Evolutionary conservation across 2,888 invertebrate species (phyloP), one percentile per base, ranked within the genome.

Genomic region (Acrobeloides nanus): DNA sequence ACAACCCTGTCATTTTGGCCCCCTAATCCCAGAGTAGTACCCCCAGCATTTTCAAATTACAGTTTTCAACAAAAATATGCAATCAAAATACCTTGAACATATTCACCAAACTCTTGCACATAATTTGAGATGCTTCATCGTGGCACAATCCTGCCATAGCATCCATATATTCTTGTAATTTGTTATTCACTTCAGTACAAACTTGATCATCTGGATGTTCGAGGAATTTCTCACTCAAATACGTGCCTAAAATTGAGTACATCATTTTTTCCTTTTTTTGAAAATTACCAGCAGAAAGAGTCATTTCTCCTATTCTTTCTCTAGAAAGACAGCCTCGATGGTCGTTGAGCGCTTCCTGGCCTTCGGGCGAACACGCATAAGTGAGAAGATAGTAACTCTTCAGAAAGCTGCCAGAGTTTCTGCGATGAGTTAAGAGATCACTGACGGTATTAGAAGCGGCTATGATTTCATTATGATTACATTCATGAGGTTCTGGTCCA

Each of bases 251-350:
- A 51, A 23, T 29, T n/a, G n/a, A n/a, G n/a, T n/a, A n/a, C n/a
- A n/a, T n/a, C n/a, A n/a, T n/a, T n/a, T n/a, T n/a, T n/a, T n/a
- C n/a, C n/a, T n/a, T n/a, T n/a, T n/a, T 1, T 12, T 8, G 6
- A 24, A 17, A 2, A 26, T 26, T 29, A 60, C 58, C 71, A 24
- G 71, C 71, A 2, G 67, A 64, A 2, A 71, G 54, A 1, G 71
- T 71, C 71, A 71, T 72, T 45, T 72, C 68, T 6, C 72, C 71
- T 18, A 72, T 69, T 41, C 64, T 61, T 38, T 71, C 68, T 51
- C 61, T 53, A 1, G 61, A 54, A 18, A 72, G 51, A 40, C 72
- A 72, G 3, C 59, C 53, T 15, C 70, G 55, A 46, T 73, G 67
- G 21, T 68, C 57, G 39, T 43, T 48, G 7, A 72, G 57, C 31